A percentile compares a stretch with the other conserved stretches of the same genome.
Conservation (phyloP, 1,140 invertebrate genomes). For the Drosophila arawakana region DNA sequence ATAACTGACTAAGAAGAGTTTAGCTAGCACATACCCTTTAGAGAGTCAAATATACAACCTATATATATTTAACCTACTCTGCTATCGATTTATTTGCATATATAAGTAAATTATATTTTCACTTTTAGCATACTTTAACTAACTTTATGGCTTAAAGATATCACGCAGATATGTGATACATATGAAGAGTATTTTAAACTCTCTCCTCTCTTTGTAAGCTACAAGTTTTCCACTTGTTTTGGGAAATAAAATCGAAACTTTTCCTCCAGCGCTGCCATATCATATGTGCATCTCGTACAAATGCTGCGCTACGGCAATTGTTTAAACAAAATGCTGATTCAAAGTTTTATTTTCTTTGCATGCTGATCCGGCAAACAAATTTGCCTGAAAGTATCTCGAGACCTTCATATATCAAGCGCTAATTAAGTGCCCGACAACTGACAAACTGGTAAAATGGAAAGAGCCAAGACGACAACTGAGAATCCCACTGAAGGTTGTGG, state of each 20-base stretch:
- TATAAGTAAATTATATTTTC: too few species aligned
- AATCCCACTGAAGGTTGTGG: background rate
- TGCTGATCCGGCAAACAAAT: constrained; percentile 20
- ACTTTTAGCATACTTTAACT: too few species aligned
- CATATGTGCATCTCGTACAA: background rate
- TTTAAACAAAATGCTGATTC: constrained; percentile 32
- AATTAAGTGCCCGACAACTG: constrained; percentile 57
- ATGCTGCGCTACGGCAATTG: constrained; percentile 18
- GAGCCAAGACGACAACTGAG: background rate
- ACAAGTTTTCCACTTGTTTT: background rate
- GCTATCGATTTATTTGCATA: too few species aligned
- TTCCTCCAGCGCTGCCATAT: background rate
- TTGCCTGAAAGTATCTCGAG: constrained; percentile 16
- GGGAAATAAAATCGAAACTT: constrained; percentile 1
- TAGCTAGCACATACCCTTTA: background rate
- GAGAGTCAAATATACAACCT: too few species aligned
- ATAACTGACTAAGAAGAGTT: background rate
- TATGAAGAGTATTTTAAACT: too few species aligned
- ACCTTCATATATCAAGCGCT: constrained; percentile 63
- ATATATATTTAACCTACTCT: too few species aligned
- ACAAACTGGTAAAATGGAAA: constrained; percentile 33
- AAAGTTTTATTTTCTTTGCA: constrained; percentile 32
- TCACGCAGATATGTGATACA: too few species aligned
- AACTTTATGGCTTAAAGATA: too few species aligned
- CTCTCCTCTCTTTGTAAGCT: background rate